A percentile compares a stretch with the other conserved stretches of the same genome.
Evolutionary conservation across 2,888 invertebrate species (phyloP).

Genomic region (Acleris holmiana): DNA sequence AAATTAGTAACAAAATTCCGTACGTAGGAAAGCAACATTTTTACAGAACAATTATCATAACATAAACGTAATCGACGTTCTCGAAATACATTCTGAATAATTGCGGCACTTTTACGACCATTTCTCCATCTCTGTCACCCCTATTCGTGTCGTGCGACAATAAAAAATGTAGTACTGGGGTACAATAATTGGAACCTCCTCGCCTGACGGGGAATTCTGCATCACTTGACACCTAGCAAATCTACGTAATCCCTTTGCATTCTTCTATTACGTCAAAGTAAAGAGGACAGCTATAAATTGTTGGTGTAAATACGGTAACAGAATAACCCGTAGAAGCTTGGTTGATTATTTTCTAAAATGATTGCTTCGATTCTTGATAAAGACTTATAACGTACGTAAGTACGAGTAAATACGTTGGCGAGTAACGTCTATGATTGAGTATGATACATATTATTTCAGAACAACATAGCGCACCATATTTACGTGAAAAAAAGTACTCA

Average conservation of each 20-base stretch:
- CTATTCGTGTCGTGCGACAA: conserved; percentile 29
- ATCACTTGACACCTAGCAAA: conserved; percentile 17
- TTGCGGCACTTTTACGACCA: conserved; percentile 37
- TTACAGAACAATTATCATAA: conserved; percentile 38
- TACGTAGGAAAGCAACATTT: conserved; percentile 25
- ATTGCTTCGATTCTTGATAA: conserved; percentile 39
- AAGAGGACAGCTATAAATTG: conserved; percentile 7
- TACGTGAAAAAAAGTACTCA: no score
- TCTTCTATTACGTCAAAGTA: conserved; percentile 2
- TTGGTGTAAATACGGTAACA: not conserved
- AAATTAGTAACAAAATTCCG: conserved; percentile 24
- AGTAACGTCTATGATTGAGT: conserved; percentile 36
- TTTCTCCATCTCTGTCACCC: conserved; percentile 31
- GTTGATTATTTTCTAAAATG: conserved; percentile 42
- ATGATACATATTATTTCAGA: conserved; percentile 23
- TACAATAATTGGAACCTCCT: conserved; percentile 29
- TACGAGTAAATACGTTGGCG: conserved; percentile 23
- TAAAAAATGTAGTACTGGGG: conserved; percentile 32
- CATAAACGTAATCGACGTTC: conserved; percentile 32
- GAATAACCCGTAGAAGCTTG: not conserved
- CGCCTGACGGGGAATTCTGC: conserved; percentile 9
- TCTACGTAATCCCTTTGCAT: conserved; percentile 6
- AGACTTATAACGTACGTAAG: conserved; percentile 39
- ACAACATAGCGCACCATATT: no score
- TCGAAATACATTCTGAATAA: conserved; percentile 36